Evolutionary conservation across 2,113 vertebrate species (phyloP), one percentile per base, ranked within the genome.

Genomic region (Zosterops japonicus): DNA sequence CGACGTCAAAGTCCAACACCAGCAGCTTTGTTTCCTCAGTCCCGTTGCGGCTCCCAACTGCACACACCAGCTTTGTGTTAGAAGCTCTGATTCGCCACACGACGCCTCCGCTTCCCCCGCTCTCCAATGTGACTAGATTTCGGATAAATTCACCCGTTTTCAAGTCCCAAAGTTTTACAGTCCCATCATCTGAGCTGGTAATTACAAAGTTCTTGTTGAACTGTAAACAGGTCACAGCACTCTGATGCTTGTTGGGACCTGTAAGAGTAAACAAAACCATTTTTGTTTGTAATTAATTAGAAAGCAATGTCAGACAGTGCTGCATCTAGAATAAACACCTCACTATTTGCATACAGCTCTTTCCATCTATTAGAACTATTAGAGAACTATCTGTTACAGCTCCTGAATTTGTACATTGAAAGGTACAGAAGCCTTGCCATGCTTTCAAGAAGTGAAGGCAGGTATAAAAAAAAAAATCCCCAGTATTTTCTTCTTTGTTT

Each of bases 121-220:
- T 99, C 98, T 99, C 99, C 98, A 99, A 98, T 89, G 99, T 99
- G 97, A 99, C 99, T 96, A 99, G 98, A 97, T 99, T 99, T n/a
- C 99, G 99, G 98, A 99, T 99, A 98, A 99, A 99, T 98, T 99
- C 99, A 98, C 99, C 99, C 95, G 99, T 99, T 98, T 99, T 99
- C 98, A 99, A 98, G 98, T 99, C 99, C 99, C 99, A 99, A 91
- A 99, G 98, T 98, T 99, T 99, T 87, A 99, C 99, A 83, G 99
- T 99, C 97, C 99, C 99, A 89, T 99, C 99, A 94, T 99, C 99
- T 91, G 99, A 99, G 98, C 99, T 99, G 98, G 99, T 99, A 98
- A 99, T 99, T 96, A 99, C 99, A 98, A 99, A 99, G 98, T 99
- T 99, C 98, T 99, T 99, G 98, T 99, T 99, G 98, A 99, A 99